phyloP scores from a whole-genome alignment of 2,113 vertebrate genomes.

The Spilogale gracilis region DNA sequence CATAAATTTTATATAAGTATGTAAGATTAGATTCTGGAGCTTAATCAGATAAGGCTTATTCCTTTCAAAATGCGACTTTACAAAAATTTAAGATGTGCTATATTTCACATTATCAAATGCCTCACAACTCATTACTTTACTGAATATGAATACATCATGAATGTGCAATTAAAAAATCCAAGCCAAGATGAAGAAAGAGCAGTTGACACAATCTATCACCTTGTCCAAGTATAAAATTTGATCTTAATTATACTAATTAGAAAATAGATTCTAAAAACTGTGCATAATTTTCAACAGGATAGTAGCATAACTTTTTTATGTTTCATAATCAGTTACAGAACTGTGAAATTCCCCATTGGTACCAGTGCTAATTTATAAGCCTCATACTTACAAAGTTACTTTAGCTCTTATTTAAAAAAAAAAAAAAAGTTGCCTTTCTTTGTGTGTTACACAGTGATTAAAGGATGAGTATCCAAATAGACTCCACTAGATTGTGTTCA shows the following conservation, averaged over 20 bases:
- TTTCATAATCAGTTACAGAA: constrained; percentile 67
- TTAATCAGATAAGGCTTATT: constrained; percentile 65
- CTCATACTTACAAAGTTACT: constrained; percentile 8
- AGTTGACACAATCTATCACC: constrained; percentile 75
- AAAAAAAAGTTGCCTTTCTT: neutral
- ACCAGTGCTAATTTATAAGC: constrained; percentile 68
- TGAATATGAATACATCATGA: constrained; percentile 52
- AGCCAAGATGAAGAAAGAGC: constrained; percentile 60
- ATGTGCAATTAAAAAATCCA: constrained; percentile 62
- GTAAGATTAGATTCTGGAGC: constrained; percentile 61
- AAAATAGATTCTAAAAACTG: constrained; percentile 72
- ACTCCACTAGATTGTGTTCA: neutral
- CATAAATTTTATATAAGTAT: constrained; percentile 61
- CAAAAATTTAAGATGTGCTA: constrained; percentile 41
- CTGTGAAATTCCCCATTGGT: constrained; percentile 66
- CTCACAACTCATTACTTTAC: constrained; percentile 43
- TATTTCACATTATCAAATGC: constrained; percentile 70
- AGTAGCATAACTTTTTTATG: constrained; percentile 59
- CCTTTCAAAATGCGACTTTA: constrained; percentile 48
- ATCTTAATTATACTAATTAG: constrained; percentile 80
- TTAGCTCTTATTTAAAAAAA: neutral
- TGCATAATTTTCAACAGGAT: constrained; percentile 72
- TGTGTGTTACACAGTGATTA: neutral
- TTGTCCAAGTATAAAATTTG: constrained; percentile 68
- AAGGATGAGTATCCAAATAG: neutral